Conservation (phyloP, 2,113 vertebrate species). For the Calyptommatus sinebrachiatus region DNA sequence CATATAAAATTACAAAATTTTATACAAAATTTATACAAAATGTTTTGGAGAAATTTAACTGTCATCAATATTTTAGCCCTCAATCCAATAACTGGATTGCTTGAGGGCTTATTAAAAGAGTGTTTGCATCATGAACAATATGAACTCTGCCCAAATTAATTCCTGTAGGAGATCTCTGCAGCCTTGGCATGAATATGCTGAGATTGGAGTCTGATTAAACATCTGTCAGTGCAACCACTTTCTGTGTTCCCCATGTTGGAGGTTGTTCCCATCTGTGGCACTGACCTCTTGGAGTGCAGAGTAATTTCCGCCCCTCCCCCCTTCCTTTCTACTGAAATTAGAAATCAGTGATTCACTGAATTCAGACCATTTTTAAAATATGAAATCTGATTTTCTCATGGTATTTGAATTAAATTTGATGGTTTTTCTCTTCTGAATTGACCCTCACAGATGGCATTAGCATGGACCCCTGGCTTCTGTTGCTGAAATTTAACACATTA, state of each 20-base stretch:
- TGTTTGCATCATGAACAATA: background rate
- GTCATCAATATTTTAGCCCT: no score
- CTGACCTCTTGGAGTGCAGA: background rate
- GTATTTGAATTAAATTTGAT: background rate
- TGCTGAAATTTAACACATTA: background rate
- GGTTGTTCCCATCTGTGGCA: background rate
- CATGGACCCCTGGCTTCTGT: background rate
- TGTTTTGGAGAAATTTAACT: no score
- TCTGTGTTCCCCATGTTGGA: background rate
- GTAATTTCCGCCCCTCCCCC: background rate
- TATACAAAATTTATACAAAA: no score
- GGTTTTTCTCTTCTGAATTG: background rate
- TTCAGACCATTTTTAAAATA: background rate
- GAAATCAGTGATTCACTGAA: background rate
- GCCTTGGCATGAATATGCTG: background rate
- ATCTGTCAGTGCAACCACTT: background rate
- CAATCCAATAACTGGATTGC: no score
- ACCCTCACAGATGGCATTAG: background rate
- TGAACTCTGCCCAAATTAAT: background rate
- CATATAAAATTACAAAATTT: no score
- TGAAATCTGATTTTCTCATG: background rate
- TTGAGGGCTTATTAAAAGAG: background rate
- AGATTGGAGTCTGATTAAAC: background rate
- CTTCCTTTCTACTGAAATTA: background rate
- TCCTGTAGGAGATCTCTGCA: background rate